Evolutionary conservation across 2,113 vertebrate genomes (phyloP), one percentile per base, ranked within the genome.

Genomic region (Crotophaga sulcirostris): DNA sequence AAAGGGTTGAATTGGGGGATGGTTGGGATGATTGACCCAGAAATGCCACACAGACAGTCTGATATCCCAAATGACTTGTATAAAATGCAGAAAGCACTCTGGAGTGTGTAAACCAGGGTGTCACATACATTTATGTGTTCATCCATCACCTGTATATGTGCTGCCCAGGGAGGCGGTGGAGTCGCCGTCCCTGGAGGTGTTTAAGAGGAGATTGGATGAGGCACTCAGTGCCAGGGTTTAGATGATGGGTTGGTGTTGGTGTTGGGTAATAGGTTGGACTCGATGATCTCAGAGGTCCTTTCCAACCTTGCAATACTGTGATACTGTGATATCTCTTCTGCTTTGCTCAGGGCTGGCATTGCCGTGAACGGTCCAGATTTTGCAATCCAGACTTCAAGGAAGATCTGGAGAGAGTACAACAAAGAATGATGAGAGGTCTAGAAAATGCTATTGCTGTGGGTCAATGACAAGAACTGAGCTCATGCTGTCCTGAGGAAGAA

Each of bases 381-480:
- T 51, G 69, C 3, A 0, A 77, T 73, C 59, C 52, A 40, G 59
- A 34, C 47, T 47, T 52, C 42, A 86, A 14, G 52, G 40, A 82
- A 74, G 54, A 60, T 12, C 80, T 62, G 80, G 36, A 89, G 15
- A 62, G 52, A 56, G 58, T 38, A 56, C 75, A 72, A 38, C 34
- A 84, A 38, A 42, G 45, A 42, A 66, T 24, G 66, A 76, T 73
- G 66, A 60, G 40, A 82, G 21, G 31, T 66, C 28, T 58, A 73
- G 82, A 88, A 94, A 86, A 62, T 13, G 34, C 47, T 23, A 66
- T 80, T 79, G 56, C 63, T 93, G 31, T n/a, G 62, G 72, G 23
- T 64, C 69, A 28, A 25, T 23, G 17, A 29, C 79, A 85, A 86
- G 63, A 44, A 29, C 18, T 0, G 5, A 88, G 36, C 19, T 82